These are phyloP conservation scores for Rhyacophila brunnea DNA, from an alignment of 1,140 invertebrate genomes.

Conservation along the genomic window DNA sequence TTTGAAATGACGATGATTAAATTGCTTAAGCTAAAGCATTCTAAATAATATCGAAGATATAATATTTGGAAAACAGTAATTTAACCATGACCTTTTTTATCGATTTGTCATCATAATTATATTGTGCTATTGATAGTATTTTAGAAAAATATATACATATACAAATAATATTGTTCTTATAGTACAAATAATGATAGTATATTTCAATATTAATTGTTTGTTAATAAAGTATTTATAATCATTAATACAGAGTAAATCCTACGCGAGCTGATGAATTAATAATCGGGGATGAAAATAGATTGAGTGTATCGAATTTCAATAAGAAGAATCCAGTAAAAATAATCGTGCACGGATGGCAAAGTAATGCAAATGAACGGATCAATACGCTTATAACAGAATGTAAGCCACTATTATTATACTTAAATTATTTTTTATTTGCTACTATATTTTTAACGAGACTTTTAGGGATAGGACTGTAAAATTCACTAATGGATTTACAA, in stretches of 20 bases:
- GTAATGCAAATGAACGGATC: not conserved
- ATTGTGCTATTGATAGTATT: too few species aligned
- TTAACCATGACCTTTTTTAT: too few species aligned
- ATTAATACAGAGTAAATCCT: constrained; percentile 4
- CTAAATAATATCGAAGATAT: too few species aligned
- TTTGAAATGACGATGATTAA: too few species aligned
- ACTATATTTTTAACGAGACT: not conserved
- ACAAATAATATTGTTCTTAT: not conserved
- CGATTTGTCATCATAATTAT: too few species aligned
- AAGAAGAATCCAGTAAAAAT: constrained; percentile 23
- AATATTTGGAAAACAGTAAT: too few species aligned
- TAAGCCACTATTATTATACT: constrained; percentile 1
- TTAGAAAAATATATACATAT: not conserved
- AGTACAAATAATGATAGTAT: not conserved
- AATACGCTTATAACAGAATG: constrained; percentile 10
- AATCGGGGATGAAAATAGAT: not conserved
- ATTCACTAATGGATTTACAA: too few species aligned
- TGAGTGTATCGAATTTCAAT: constrained; percentile 3
- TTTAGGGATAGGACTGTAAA: not conserved
- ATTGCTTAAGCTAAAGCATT: too few species aligned
- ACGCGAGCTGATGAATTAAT: not conserved
- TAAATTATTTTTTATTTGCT: not conserved
- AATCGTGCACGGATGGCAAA: constrained; percentile 25
- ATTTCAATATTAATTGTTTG: not conserved
- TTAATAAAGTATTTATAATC: not conserved